These are phyloP conservation scores for Spea multiplicata DNA, from an alignment of 2,113 vertebrate species.

Conservation along the genomic window DNA sequence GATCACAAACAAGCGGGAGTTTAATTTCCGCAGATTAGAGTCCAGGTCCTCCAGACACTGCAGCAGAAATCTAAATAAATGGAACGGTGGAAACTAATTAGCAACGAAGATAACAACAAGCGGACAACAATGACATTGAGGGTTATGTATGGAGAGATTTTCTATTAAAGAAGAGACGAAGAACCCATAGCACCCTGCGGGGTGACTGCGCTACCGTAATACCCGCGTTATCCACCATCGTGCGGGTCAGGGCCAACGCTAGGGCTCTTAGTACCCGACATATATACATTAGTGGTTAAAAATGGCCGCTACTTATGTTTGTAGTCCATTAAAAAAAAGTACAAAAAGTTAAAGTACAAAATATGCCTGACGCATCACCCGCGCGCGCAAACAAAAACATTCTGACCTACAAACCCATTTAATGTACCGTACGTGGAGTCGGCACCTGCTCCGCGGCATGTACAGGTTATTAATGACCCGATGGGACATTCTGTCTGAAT, in stretches of 20 bases:
- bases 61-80: constrained; percentile 80
- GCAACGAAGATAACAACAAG: neutral
- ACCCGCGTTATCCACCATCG: too few relatives aligned
- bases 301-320: too few relatives aligned
- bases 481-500: constrained; percentile 1
- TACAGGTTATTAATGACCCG: neutral
- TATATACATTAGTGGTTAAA: too few relatives aligned
- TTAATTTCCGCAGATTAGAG: constrained; percentile 87
- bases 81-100: constrained; percentile 25
- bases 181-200: too few relatives aligned
- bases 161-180: too few relatives aligned
- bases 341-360: neutral
- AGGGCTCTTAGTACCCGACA: too few relatives aligned
- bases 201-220: too few relatives aligned
- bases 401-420: constrained; percentile 37
- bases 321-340: too few relatives aligned
- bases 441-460: neutral
- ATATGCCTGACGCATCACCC: neutral
- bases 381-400: neutral
- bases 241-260: too few relatives aligned
- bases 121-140: neutral
- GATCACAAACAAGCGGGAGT: constrained; percentile 92
- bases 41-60: constrained; percentile 93
- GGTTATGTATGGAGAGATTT: too few relatives aligned
- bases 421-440: neutral